Conservation (phyloP, 2,797 vertebrate species). For the Pangasius sanitwongsei region DNA sequence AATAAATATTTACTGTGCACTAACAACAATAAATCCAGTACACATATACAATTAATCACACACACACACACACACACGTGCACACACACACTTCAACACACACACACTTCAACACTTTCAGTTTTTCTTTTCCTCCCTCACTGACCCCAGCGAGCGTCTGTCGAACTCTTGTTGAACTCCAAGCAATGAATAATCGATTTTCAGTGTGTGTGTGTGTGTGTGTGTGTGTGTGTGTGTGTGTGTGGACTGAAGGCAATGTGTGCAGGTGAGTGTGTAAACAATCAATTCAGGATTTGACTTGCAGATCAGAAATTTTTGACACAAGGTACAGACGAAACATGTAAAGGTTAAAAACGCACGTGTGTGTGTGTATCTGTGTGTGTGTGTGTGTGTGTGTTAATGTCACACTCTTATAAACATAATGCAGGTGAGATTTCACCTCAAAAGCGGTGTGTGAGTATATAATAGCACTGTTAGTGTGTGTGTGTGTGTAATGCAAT, state of each 20-base stretch:
- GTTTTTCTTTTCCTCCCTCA: neutral
- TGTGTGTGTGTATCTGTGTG: conserved; percentile 14
- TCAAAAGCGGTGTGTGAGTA: neutral
- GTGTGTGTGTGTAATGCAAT: conserved; percentile 23
- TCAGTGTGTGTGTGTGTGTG: neutral
- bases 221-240: conserved; percentile 32
- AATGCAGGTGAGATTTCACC: neutral
- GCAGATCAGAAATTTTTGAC: neutral
- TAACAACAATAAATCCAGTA: conserved; percentile 19
- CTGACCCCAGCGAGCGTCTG: neutral
- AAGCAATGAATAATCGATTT: neutral
- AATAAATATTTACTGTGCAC: conserved; percentile 21
- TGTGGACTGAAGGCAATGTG: neutral
- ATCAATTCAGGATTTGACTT: neutral
- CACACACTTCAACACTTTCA: neutral
- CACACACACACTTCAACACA: too few species aligned
- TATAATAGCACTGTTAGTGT: neutral
- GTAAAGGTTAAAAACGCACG: neutral
- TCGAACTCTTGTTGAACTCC: conserved; percentile 3
- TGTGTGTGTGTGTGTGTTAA: conserved; percentile 1
- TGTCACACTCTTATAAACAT: neutral
- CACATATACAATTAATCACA: neutral
- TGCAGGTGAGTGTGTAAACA: neutral
- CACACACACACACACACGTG: neutral
- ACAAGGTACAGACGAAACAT: neutral